Conservation (phyloP, 2,888 invertebrate species). For the Stenotaenia linearis region DNA sequence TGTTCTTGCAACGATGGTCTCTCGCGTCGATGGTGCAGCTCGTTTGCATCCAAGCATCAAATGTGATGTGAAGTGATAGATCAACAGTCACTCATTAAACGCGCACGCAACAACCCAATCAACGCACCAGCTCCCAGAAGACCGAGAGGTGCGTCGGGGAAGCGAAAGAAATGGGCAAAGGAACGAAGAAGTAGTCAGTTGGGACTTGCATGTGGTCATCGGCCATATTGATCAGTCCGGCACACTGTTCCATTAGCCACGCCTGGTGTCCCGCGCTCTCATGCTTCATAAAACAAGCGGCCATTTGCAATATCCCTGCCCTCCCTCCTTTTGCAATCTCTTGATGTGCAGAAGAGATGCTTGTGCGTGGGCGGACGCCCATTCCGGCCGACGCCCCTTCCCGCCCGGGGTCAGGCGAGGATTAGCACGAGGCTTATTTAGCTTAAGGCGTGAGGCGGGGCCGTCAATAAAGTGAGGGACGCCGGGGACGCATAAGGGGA, state of each 20-base stretch:
- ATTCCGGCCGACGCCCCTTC: background rate
- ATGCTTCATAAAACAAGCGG: constrained; percentile 19
- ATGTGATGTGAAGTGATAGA: background rate
- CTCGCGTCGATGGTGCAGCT: background rate
- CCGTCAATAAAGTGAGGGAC: constrained; percentile 15
- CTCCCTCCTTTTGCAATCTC: constrained; percentile 2
- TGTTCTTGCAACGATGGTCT: background rate
- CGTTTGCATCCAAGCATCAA: background rate
- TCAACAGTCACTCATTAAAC: constrained; percentile 1
- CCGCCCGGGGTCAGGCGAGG: constrained; percentile 15
- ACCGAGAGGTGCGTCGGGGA: background rate
- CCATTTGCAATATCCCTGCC: constrained; percentile 15
- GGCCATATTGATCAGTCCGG: constrained; percentile 15
- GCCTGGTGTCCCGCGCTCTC: constrained; percentile 19
- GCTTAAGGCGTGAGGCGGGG: constrained; percentile 15
- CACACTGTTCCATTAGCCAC: constrained; percentile 15
- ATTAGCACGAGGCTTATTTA: constrained; percentile 12
- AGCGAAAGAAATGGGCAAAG: background rate
- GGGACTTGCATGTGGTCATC: constrained; percentile 4
- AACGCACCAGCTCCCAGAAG: background rate
- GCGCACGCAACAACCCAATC: background rate
- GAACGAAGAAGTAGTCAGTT: background rate
- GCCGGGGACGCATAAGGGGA: constrained; percentile 11
- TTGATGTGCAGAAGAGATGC: constrained; percentile 12
- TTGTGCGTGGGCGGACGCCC: constrained; percentile 15